These are phyloP conservation scores for Andricus quercusramuli DNA, from an alignment of 2,888 invertebrate species.

Conservation along the genomic window DNA sequence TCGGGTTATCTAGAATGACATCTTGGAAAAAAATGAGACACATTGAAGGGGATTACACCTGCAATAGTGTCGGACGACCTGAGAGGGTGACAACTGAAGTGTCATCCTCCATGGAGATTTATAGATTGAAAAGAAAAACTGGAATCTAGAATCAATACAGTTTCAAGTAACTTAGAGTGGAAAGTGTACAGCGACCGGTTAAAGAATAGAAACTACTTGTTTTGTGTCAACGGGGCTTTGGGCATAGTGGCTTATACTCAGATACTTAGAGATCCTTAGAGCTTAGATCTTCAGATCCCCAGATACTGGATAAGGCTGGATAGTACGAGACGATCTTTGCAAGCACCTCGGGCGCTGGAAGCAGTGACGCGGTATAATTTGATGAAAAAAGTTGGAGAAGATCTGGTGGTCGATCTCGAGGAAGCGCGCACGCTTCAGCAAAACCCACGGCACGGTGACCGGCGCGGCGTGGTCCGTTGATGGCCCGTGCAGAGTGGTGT, in stretches of 20 bases:
- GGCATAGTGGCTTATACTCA: conserved; percentile 43
- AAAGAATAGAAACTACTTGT: conserved; percentile 43
- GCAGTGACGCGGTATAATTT: conserved; percentile 53
- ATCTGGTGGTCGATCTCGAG: conserved; percentile 46
- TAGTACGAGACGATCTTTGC: conserved; percentile 44
- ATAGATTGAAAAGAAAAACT: not conserved
- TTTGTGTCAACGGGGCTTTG: conserved; percentile 49
- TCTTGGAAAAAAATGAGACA: no score
- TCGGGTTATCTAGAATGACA: no score
- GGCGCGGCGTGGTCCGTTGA: conserved; percentile 34
- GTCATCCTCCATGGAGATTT: not conserved
- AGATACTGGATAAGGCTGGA: conserved; percentile 42
- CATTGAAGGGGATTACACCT: no score
- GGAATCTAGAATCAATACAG: conserved; percentile 7
- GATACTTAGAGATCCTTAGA: not conserved
- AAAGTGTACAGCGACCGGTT: conserved; percentile 48
- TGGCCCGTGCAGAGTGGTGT: conserved; percentile 4
- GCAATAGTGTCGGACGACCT: not conserved
- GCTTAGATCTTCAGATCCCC: not conserved
- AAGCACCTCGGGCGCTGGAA: conserved; percentile 47
- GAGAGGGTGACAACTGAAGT: not conserved
- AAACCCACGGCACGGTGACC: conserved; percentile 52
- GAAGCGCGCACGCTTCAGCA: conserved; percentile 45
- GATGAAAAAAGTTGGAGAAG: conserved; percentile 51
- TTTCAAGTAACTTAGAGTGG: conserved; percentile 30